Evolutionary conservation across 2,888 invertebrate species (phyloP).

Genomic region (Coecobrya sp.): DNA sequence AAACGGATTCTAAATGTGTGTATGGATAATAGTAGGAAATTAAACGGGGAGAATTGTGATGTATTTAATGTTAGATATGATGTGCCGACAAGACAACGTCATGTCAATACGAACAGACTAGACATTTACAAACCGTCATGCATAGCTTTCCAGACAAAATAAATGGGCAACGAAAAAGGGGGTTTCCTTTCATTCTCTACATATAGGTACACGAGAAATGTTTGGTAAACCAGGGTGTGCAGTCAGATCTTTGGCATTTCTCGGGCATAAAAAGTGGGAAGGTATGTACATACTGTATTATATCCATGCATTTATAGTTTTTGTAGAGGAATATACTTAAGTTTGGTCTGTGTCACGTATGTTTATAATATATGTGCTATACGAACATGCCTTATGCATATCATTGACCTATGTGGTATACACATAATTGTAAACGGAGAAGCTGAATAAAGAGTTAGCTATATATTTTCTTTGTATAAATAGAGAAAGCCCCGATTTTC

Average conservation of each 20-base stretch:
- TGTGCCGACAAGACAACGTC: slow-evolving; percentile 9
- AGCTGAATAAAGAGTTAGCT: slow-evolving; percentile 18
- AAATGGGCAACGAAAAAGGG: background rate
- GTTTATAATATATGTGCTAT: no score
- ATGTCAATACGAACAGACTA: slow-evolving; percentile 11
- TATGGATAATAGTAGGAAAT: background rate
- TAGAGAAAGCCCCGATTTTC: slow-evolving; percentile 66
- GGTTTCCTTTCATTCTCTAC: slow-evolving; percentile 18
- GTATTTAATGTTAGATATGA: background rate
- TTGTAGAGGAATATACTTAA: background rate
- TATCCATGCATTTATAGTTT: background rate
- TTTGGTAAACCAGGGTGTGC: background rate
- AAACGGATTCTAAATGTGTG: background rate
- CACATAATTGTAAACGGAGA: background rate
- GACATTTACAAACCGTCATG: slow-evolving; percentile 21
- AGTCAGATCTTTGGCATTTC: slow-evolving; percentile 12
- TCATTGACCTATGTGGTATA: background rate
- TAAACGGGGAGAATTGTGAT: background rate
- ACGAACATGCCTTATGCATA: background rate
- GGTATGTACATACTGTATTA: background rate
- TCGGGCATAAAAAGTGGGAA: background rate
- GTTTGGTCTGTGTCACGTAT: no score
- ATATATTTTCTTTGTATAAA: slow-evolving; percentile 20
- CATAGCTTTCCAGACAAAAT: slow-evolving; percentile 25
- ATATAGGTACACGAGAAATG: background rate